A percentile compares a stretch with the other conserved stretches of the same genome.
phyloP scores from a whole-genome alignment of 2,113 vertebrate species.

The Taurulus bubalis region DNA sequence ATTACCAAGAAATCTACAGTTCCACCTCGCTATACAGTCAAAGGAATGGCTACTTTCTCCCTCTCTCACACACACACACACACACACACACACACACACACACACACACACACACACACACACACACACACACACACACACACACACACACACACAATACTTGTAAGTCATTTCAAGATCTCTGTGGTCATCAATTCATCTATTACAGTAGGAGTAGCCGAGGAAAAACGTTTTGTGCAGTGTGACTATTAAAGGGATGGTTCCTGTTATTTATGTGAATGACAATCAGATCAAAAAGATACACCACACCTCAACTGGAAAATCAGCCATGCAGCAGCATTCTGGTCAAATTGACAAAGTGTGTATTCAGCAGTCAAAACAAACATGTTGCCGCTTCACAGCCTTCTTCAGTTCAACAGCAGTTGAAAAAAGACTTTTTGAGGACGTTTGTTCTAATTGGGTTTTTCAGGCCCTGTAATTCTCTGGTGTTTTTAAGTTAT shows the following conservation, averaged over 20 bases:
- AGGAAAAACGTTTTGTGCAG: conserved; percentile 26
- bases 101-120: neutral
- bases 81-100: neutral
- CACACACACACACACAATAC: neutral
- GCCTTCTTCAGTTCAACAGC: neutral
- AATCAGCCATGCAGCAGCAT: conserved; percentile 19
- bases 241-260: conserved; percentile 16
- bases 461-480: conserved; percentile 28
- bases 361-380: conserved; percentile 40
- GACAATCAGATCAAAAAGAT: conserved; percentile 49
- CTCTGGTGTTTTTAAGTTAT: neutral
- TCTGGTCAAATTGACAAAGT: conserved; percentile 41
- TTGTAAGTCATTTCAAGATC: conserved; percentile 23
- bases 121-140: neutral
- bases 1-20: neutral
- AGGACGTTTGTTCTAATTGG: conserved; percentile 8
- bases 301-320: conserved; percentile 34
- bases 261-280: conserved; percentile 47
- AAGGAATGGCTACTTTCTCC: conserved; percentile 5
- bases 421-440: conserved; percentile 1
- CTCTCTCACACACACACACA: neutral
- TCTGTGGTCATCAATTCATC: conserved; percentile 40
- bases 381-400: conserved; percentile 25
- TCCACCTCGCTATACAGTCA: neutral
- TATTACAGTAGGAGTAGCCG: conserved; percentile 7